Base-by-base conservation (phyloP, 2,888 invertebrate genomes). In the Xylocampa areola region DNA sequence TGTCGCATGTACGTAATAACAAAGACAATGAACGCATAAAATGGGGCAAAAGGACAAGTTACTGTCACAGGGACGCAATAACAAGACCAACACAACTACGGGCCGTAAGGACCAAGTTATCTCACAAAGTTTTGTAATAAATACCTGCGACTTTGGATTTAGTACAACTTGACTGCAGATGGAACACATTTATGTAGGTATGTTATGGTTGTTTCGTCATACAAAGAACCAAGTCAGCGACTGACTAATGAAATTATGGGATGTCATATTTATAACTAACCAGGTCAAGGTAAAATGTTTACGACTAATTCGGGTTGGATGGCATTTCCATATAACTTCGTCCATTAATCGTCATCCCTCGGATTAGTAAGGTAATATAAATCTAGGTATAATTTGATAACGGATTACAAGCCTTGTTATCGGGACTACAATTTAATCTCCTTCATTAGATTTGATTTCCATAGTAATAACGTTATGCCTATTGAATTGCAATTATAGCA, bases 1-100 rank as follows among this genome's bases (percentile, higher is more conserved):
- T 96, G 88, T 59, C 52, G 48, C 63, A 65, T 49, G 65, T 50
- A 68, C 68, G 62, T 66, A 74, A 69, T 62, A 72, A 52, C 40
- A 61, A 17, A 52, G 29, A 47, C 43, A 59, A 53, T 35, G 19
- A 19, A 59, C 43, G 21, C 13, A 33, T 6, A 13, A 37, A 14
- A 51, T 29, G 13, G 21, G 13, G 10, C 14, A 10, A 4, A 29
- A 10, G 39, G 32, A 35, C 21, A 33, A 11, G 11, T 17, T 45
- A 39, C 27, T 33, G 21, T 10, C 35, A 11, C 35, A 6, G 14
- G 7, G 8, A 25, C 27, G 29, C n/a, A 37, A 37, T 33, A 45
- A 47, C 35, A 45, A 21, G 21, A 27, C 16, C 11, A 40, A 36
- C 23, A 32, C 21, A 57, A 59, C 54, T 51, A 44, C 30, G 36